Evolutionary conservation across 1,140 invertebrate species (phyloP), one percentile per base, ranked within the genome.

Genomic region (Metaphire vulgaris): DNA sequence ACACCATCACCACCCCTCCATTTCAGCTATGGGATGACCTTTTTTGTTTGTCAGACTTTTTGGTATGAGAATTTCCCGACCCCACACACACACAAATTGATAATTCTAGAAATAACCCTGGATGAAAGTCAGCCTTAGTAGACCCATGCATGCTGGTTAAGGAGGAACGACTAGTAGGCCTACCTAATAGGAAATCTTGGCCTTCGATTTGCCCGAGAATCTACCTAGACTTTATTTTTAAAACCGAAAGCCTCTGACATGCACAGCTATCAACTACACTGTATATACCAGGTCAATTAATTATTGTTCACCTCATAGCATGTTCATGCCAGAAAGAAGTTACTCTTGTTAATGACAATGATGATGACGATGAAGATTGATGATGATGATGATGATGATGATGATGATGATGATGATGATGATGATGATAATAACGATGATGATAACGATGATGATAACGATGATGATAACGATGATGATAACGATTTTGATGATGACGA

Each of bases 391-490:
- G 41, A 56, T 73, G 72, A 56, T 73, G 30, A 73, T 34, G 34
- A 73, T 73, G 34, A 73, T 73, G 72, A 73, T 41, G 34, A 73
- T 34, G 72, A 73, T 30, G 72, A 73, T n/a, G 72, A 21, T 26
- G 32, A 34, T 73, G 1, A 29, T 73, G 33, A 73, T 30, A 34
- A 41, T 73, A 34, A 73, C 56, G 72, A 73, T 33, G 72, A 21
- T 33, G 72, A 1, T 41, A 34, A 41, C 26, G 72, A 1, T 21
- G 72, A 41, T 56, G 1, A 41, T 73, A 34, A 56, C 56, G 34
- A 73, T 34, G 72, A 56, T 64, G 72, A 56, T 64, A 34, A 73
- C 28, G 41, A 56, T 73, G 72, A 56, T 41, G 72, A 73, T 34
- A 34, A 41, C 6, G 33, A 2, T 64, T 1, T 21, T 16, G 72